phyloP scores from a whole-genome alignment of 2,797 vertebrate species.

The Hyperoplus lanceolatus region DNA sequence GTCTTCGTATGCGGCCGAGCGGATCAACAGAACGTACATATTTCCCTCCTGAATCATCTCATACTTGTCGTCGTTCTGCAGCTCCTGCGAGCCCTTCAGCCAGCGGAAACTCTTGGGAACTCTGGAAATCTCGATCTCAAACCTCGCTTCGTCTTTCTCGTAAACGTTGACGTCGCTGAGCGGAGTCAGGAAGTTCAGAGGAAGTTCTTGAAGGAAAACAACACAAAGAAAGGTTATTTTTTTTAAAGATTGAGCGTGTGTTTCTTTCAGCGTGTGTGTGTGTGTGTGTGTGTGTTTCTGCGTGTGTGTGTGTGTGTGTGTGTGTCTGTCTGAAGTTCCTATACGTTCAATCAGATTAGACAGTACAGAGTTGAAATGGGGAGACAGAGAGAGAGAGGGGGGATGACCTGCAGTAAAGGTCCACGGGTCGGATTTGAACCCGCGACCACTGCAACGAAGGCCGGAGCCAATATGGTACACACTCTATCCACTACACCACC shows the following conservation, averaged over 20 bases:
- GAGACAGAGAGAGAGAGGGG: too few relatives aligned
- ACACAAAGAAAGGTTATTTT: neutral
- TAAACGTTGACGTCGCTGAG: constrained; percentile 94
- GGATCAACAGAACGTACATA: constrained; percentile 88
- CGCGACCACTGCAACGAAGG: too few relatives aligned
- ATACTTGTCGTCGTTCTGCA: constrained; percentile 89
- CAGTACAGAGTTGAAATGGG: too few relatives aligned
- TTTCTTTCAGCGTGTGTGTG: too few relatives aligned
- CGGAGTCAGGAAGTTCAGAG: constrained; percentile 93
- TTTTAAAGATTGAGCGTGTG: neutral
- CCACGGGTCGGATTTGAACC: too few relatives aligned
- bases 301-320: too few relatives aligned
- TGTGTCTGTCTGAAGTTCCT: too few relatives aligned
- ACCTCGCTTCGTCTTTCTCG: constrained; percentile 96
- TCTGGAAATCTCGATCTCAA: constrained; percentile 95
- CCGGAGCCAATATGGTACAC: too few relatives aligned
- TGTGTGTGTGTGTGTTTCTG: too few relatives aligned
- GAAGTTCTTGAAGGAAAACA: constrained; percentile 87
- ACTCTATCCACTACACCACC: too few relatives aligned
- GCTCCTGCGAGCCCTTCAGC: constrained; percentile 95
- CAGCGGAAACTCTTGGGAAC: constrained; percentile 92
- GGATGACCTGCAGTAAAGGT: too few relatives aligned
- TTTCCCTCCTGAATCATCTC: constrained; percentile 90
- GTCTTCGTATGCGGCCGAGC: constrained; percentile 92
- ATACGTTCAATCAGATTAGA: too few relatives aligned